A percentile compares a stretch with the other conserved stretches of the same genome.
Conservation (phyloP, 2,113 vertebrate species). For the Vulpes lagopus region DNA sequence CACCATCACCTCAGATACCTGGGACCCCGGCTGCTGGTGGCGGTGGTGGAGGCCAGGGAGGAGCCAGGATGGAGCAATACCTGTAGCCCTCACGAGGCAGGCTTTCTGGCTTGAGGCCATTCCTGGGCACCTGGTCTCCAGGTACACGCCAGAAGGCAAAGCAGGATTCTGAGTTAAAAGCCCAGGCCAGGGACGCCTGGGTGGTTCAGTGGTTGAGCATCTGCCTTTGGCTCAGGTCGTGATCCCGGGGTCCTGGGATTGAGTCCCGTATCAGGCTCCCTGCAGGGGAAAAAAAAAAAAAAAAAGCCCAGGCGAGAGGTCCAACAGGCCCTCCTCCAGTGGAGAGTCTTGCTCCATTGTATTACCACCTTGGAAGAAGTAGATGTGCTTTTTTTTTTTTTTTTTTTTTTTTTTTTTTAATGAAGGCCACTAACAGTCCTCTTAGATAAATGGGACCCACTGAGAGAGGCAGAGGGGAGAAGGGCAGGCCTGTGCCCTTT, state of each 20-base stretch:
- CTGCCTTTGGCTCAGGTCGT: too few relatives aligned
- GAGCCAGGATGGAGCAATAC: not conserved
- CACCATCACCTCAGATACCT: not conserved
- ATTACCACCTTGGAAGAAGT: not conserved
- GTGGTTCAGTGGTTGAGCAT: too few relatives aligned
- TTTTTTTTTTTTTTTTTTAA: not conserved
- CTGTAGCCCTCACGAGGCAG: not conserved
- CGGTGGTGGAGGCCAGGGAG: not conserved
- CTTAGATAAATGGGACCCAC: not conserved
- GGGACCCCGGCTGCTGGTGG: not conserved
- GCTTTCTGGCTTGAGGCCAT: not conserved
- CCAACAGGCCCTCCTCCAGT: not conserved
- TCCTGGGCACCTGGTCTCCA: not conserved
- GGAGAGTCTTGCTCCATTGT: not conserved
- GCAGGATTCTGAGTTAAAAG: not conserved
- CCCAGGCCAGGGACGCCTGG: too few relatives aligned
- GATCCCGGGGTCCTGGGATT: too few relatives aligned
- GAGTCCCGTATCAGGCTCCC: too few relatives aligned
- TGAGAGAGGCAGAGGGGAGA: not conserved
- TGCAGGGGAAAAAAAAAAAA: too few relatives aligned
- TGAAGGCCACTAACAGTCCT: not conserved
- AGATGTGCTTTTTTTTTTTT: not conserved
- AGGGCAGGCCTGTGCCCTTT: not conserved
- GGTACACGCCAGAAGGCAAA: not conserved
- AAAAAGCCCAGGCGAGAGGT: not conserved